Evolutionary conservation across 2,797 vertebrate genomes (phyloP), one percentile per base, ranked within the genome.

Genomic region (Melanotaenia maccullochi): DNA sequence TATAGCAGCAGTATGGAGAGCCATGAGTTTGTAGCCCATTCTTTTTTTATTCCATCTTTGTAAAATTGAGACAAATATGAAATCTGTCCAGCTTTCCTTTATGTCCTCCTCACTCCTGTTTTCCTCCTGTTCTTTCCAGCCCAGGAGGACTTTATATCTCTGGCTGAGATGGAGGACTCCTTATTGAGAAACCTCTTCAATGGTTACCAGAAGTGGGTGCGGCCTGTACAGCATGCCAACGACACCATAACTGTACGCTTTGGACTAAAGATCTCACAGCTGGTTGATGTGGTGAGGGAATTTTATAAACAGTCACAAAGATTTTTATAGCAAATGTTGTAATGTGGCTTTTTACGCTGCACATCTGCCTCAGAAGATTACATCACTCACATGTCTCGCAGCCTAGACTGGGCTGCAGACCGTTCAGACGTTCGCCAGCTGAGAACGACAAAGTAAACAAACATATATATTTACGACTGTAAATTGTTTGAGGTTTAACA

Each of bases 141-240:
- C 32, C 75, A 92, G 8, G 87, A 86, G 33, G 94, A 92, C 65
- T 90, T 93, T 75, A 84, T 93, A 68, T 97, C 96, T 0, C 35
- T 96, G 11, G 96, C 95, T 0, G 95, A 97, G 85, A 86, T 95
- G 72, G 97, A 99, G 89, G 97, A 96, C 0, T 92, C 91, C 0
- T 92, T 99, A 83, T 85, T 99, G 78, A 95, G 87, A 87, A 95
- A 95, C 76, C 93, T 99, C 42, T 98, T 99, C 89, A 92, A 83
- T 51, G 96, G 95, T 4, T 99, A 99, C 86, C 96, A 99, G 94
- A 98, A 97, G 85, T 99, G 97, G 96, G 96, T 98, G 49, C 95
- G 97, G 9, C 97, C 97, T 0, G 95, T 98, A 12, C 89, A 94
- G 68, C 94, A 96, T 22, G 92, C 96, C 47, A 98, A 96, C 0